Conservation (phyloP, 2,797 vertebrate genomes). For the Gallinago solitaria region DNA sequence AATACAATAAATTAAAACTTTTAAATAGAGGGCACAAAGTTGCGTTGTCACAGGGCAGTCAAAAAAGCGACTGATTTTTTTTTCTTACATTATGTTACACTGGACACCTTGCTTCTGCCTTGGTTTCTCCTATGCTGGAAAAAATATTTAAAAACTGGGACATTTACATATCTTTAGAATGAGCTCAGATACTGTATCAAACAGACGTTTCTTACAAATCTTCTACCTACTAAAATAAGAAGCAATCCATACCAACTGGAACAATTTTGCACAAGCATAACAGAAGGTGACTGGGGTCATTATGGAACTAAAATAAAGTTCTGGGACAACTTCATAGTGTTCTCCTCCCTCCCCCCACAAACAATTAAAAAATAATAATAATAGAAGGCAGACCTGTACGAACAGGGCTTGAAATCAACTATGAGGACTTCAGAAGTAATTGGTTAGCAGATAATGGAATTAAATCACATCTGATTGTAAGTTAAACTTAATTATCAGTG, state of each 20-base stretch:
- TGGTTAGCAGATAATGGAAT: conserved; percentile 48
- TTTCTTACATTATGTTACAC: conserved; percentile 57
- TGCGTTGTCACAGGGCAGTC: conserved; percentile 51
- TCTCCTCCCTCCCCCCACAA: background rate
- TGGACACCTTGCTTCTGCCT: conserved; percentile 46
- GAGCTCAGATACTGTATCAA: conserved; percentile 71
- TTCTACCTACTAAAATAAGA: conserved; percentile 60
- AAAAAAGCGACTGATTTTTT: conserved; percentile 29
- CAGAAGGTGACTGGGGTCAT: conserved; percentile 8
- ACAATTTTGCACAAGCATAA: conserved; percentile 53
- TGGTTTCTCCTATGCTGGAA: conserved; percentile 40
- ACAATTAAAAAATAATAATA: background rate
- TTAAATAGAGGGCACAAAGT: conserved; percentile 60
- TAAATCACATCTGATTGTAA: conserved; percentile 50
- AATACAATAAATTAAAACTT: conserved; percentile 64
- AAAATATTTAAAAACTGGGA: conserved; percentile 9
- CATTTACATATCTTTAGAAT: conserved; percentile 33
- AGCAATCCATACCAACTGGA: conserved; percentile 33
- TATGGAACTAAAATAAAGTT: conserved; percentile 17
- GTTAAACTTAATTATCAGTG: conserved; percentile 62
- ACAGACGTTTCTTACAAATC: conserved; percentile 55
- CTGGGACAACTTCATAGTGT: conserved; percentile 30
- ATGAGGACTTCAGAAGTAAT: conserved; percentile 28
- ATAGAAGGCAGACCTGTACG: conserved; percentile 34
- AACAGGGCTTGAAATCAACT: conserved; percentile 64